Evolutionary conservation across 2,888 invertebrate species (phyloP).

Genomic region (Megalurothrips usitatus): DNA sequence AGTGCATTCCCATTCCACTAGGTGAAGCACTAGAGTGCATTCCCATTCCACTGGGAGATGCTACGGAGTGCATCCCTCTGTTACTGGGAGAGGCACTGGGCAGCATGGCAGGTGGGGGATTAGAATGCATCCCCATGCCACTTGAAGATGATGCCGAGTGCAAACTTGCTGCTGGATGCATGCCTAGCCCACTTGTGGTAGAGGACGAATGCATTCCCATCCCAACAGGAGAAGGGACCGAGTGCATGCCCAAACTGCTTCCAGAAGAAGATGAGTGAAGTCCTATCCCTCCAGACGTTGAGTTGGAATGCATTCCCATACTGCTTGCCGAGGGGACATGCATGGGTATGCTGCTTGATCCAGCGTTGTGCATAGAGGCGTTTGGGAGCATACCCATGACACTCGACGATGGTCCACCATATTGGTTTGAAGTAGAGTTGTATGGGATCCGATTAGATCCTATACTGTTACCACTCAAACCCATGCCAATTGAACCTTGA

Average conservation of each 20-base stretch:
- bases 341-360: background rate
- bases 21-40: background rate
- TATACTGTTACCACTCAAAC: background rate
- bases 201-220: constrained; percentile 1
- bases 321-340: background rate
- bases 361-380: background rate
- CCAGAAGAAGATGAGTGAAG: background rate
- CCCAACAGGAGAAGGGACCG: background rate
- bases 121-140: background rate
- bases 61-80: background rate
- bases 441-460: background rate
- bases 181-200: background rate
- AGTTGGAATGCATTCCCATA: background rate
- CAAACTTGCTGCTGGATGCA: background rate
- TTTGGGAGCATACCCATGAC: background rate
- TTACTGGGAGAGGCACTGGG: background rate
- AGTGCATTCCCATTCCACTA: constrained; percentile 6
- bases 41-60: constrained; percentile 12
- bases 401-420: background rate
- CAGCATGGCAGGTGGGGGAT: background rate
- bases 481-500: background rate
- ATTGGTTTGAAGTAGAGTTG: background rate
- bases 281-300: background rate
- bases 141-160: background rate
- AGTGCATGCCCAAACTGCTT: background rate